A percentile compares a stretch with the other conserved stretches of the same genome.
These are phyloP conservation scores for Campylorhamphus procurvoides DNA, from an alignment of 2,113 vertebrate species.

Conservation along the genomic window DNA sequence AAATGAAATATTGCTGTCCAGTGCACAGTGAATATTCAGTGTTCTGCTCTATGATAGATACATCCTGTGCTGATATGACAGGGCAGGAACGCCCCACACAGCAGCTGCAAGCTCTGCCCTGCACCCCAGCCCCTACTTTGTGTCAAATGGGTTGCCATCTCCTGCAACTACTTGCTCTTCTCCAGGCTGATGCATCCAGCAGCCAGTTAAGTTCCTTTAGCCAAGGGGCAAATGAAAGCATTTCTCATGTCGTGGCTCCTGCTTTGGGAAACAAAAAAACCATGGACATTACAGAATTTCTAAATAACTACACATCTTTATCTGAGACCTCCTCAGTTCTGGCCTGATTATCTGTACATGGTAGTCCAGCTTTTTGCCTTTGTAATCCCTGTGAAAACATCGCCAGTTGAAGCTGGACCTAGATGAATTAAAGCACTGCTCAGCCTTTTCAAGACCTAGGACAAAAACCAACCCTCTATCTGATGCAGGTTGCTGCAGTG, in stretches of 20 bases:
- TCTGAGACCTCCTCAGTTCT: not conserved
- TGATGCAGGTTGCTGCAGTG: not conserved
- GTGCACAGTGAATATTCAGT: constrained; percentile 15
- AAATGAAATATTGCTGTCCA: constrained; percentile 62
- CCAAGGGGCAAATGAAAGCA: not conserved
- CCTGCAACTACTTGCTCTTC: not conserved
- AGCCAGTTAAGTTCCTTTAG: not conserved
- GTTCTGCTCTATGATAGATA: not conserved
- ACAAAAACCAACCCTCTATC: not conserved
- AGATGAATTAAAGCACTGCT: not conserved
- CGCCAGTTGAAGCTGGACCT: not conserved
- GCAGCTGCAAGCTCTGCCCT: not conserved
- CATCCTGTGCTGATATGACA: constrained; percentile 2
- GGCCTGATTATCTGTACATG: not conserved
- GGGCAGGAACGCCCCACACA: not conserved
- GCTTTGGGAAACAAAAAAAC: not conserved
- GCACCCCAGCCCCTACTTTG: not conserved
- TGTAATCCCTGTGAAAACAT: not conserved
- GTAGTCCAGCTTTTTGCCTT: not conserved
- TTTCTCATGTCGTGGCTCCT: not conserved
- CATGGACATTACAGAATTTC: not conserved
- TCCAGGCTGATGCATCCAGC: not conserved
- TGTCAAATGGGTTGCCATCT: not conserved
- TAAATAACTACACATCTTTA: not conserved
- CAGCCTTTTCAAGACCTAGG: not conserved